These are phyloP conservation scores for Apodemia mormo DNA, from an alignment of 2,888 invertebrate genomes.

Conservation along the genomic window DNA sequence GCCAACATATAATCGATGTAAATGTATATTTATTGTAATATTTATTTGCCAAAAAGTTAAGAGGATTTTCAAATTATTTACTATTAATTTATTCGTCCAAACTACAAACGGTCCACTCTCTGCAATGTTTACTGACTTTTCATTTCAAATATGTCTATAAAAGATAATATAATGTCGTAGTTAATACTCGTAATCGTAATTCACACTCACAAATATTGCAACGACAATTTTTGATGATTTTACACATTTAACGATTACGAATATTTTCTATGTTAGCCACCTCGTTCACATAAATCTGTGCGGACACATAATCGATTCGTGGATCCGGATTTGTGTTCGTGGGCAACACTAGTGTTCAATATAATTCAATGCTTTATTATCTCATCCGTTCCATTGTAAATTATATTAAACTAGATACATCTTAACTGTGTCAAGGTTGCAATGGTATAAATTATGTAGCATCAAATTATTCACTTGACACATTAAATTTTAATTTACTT, in stretches of 20 bases:
- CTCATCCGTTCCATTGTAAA: slow-evolving; percentile 64
- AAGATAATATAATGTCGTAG: neutral
- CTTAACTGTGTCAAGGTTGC: slow-evolving; percentile 31
- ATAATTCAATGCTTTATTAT: slow-evolving; percentile 53
- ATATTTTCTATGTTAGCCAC: neutral
- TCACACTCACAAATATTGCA: slow-evolving; percentile 7
- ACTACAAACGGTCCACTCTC: slow-evolving; percentile 30
- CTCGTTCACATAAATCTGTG: neutral
- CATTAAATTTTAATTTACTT: neutral
- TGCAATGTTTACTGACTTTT: neutral
- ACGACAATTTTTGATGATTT: slow-evolving; percentile 18
- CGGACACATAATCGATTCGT: neutral
- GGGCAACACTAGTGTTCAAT: slow-evolving; percentile 47
- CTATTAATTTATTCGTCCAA: slow-evolving; percentile 59
- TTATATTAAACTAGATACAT: slow-evolving; percentile 27
- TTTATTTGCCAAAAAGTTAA: slow-evolving; percentile 38
- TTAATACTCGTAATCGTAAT: slow-evolving; percentile 4
- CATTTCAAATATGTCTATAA: slow-evolving; percentile 3
- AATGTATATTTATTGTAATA: slow-evolving; percentile 38
- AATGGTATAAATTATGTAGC: slow-evolving; percentile 8
- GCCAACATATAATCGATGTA: slow-evolving; percentile 52
- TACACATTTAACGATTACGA: slow-evolving; percentile 11
- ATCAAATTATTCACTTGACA: neutral
- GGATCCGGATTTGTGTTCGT: neutral
- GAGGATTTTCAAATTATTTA: slow-evolving; percentile 44